Conservation (phyloP, 2,113 vertebrate species). For the Charina bottae region DNA sequence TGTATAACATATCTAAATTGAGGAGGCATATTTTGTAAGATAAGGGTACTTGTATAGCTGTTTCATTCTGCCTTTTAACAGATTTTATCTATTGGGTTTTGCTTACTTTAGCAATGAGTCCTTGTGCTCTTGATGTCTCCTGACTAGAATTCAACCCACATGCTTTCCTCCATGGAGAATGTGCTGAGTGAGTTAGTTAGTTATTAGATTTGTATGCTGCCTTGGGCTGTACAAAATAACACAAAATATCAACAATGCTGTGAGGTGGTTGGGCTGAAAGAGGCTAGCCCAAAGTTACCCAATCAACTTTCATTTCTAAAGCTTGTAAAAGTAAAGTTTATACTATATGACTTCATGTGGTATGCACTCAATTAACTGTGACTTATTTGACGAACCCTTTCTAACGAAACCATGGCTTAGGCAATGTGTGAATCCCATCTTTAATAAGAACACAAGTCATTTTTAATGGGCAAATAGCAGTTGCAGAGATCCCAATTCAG, state of each 20-base stretch:
- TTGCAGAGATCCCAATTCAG: neutral
- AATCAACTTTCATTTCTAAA: neutral
- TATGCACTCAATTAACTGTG: neutral
- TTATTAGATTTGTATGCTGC: neutral
- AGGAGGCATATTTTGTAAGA: neutral
- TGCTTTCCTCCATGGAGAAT: neutral
- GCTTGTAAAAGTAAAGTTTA: neutral
- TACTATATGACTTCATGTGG: neutral
- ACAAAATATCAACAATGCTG: neutral
- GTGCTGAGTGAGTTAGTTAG: too few species aligned
- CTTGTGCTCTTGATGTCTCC: neutral
- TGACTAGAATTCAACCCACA: neutral
- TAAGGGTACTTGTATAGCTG: neutral
- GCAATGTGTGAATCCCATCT: neutral
- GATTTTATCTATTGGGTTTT: neutral
- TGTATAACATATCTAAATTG: neutral
- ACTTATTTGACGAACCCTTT: neutral
- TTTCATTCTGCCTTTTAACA: neutral
- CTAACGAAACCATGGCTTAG: neutral
- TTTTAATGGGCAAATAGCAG: neutral
- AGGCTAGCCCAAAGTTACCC: neutral
- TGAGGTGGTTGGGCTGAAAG: neutral
- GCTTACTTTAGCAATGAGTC: neutral
- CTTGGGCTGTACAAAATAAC: neutral
- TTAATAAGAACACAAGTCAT: neutral